Conservation (phyloP, 2,797 vertebrate genomes). For the Ctenopoma kingsleyae region DNA sequence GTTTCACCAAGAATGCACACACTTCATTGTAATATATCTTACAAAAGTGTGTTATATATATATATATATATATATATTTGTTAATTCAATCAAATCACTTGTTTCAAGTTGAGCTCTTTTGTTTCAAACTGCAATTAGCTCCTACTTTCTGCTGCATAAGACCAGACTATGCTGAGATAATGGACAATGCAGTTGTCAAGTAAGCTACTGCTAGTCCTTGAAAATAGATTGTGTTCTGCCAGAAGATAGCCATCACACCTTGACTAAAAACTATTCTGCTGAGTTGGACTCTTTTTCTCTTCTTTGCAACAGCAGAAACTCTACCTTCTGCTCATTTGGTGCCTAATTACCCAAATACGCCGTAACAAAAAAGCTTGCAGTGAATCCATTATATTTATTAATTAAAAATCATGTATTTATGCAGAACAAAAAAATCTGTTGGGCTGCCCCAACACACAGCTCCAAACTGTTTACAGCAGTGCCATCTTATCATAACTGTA, state of each 20-base stretch:
- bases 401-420: background rate
- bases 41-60: too few species aligned
- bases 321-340: constrained; percentile 4
- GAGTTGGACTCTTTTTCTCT: constrained; percentile 7
- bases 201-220: constrained; percentile 13
- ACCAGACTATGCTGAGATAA: constrained; percentile 63
- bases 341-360: background rate
- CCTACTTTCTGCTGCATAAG: constrained; percentile 29
- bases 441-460: background rate
- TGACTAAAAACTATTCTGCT: constrained; percentile 45
- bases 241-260: constrained; percentile 11
- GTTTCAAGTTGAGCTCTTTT: background rate
- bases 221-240: constrained; percentile 24
- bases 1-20: too few species aligned
- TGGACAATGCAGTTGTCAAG: constrained; percentile 48
- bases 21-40: too few species aligned
- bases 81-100: constrained; percentile 3
- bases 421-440: background rate
- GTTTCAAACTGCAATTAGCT: constrained; percentile 26
- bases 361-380: background rate
- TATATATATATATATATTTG: too few species aligned
- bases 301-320: constrained; percentile 13
- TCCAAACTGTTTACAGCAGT: background rate
- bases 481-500: background rate
- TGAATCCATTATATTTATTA: background rate